Base-by-base conservation (phyloP, 2,797 vertebrate species). In the Amniataba percoides region DNA sequence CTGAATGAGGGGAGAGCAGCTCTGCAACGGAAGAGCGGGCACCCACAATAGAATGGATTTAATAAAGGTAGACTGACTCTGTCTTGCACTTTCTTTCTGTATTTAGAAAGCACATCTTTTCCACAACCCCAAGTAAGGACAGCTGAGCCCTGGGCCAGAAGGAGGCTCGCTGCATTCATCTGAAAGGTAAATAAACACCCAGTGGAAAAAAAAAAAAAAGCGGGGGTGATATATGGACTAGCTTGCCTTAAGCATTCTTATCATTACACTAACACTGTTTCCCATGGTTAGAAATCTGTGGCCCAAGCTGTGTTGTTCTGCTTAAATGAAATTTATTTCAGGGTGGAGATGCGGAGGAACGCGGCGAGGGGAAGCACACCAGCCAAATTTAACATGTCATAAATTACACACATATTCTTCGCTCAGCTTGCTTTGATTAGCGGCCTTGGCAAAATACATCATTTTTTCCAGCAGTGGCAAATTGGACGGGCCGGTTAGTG, bases 391-490 rank as follows among this genome's bases (percentile, higher is more conserved):
- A 90, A 83, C 90, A 86, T 88, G 86, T 91, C 89, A 84, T 91
- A 88, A 93, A 92, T 92, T 88, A 90, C 83, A 86, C 83, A 84
- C 77, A 74, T 72, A 78, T 82, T 87, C 83, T 70, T 87, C 27
- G 36, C 78, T 89, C 84, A 76, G 83, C 88, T 87, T 86, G 87
- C 82, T 92, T 89, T 90, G 89, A 93, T 94, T 90, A 90, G 84
- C 60, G n/a, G 59, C 67, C 58, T 65, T 46, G 68, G 86, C 82
- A 62, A 86, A 31, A 88, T 78, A 65, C 36, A 60, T 83, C 78
- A 39, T 52, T 78, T 78, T 90, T 88, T 83, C 84, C 83, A 82
- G 78, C 13, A 10, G 81, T 77, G 80, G 82, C 52, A 76, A 82
- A 87, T 84, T 84, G 57, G 66, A 66, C 46, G 78, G 78, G 84